Base-by-base conservation (phyloP, 2,113 vertebrate species). In the Zingel zingel region DNA sequence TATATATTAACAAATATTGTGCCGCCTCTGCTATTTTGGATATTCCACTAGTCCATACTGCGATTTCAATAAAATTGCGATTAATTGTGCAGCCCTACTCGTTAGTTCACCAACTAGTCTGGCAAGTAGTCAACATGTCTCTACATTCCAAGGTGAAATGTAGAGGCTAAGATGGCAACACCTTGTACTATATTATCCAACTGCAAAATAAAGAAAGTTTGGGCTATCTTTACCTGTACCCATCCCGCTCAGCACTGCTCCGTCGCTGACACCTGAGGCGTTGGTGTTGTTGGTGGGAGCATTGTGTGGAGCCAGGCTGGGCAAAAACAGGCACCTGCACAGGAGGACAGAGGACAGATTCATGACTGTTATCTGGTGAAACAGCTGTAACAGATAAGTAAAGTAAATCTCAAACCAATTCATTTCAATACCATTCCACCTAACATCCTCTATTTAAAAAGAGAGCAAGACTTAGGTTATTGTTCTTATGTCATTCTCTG, bases 281-380 rank as follows among this genome's bases (percentile, higher is more conserved):
- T 96, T 97, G 19, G 97, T 94, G 77, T 97, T 98, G 86, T 96
- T 98, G 79, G 96, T 96, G 27, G 97, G 96, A 1, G 96, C 97
- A 11, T 99, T 99, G 85, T 99, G 98, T 36, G 98, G 98, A 54
- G 98, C 98, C 94, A 99, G 92, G 81, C 98, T 99, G 78, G 98
- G 98, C 88, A 99, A 94, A 87, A 99, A 99, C 80, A 99, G 93
- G 86, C 98, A 99, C 72, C 98, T 99, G 88, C 6, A 13, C 1
- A 9, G 48, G 58, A 82, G 33, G 13, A 77, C 27, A 88, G 21
- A 62, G 45, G 16, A 39, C 39, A 77, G 30, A 80, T 82, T 54
- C 66, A 79, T 18, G 16, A 13, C 11, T 8, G 21, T 73, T 10
- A 54, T 75, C 54, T 13, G 47, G 14, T 36, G 56, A 54, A 69